Evolutionary conservation across 2,113 vertebrate species (phyloP).

Genomic region (Coregonus clupeaformis): DNA sequence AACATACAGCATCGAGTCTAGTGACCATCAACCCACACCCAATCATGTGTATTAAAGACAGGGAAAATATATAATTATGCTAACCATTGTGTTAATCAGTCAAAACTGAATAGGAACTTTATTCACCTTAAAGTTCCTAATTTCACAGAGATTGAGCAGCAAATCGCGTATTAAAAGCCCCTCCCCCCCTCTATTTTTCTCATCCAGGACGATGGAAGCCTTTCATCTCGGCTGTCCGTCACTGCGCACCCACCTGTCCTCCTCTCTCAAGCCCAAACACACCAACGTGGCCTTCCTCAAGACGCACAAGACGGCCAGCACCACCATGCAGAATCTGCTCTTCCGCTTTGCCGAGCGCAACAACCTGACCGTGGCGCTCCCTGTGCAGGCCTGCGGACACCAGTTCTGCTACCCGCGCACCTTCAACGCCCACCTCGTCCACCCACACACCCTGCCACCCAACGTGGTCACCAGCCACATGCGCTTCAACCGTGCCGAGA

Average conservation of each 20-base stretch:
- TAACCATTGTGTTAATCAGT: too few species aligned
- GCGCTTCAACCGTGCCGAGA: conserved; percentile 76
- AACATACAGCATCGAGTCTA: too few species aligned
- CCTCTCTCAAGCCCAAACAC: conserved; percentile 70
- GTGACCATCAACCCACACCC: too few species aligned
- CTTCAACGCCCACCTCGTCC: conserved; percentile 79
- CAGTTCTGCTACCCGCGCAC: conserved; percentile 86
- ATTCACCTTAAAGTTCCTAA: too few species aligned
- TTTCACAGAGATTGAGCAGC: too few species aligned
- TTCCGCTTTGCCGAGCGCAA: conserved; percentile 86
- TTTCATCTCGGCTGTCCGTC: conserved; percentile 65
- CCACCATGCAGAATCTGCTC: conserved; percentile 86
- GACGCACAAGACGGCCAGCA: conserved; percentile 88
- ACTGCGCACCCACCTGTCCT: conserved; percentile 31
- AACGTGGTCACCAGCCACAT: conserved; percentile 82
- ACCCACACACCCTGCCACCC: conserved; percentile 77
- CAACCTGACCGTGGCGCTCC: conserved; percentile 83
- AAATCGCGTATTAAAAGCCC: not conserved
- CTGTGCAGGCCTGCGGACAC: conserved; percentile 76
- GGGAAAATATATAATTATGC: too few species aligned
- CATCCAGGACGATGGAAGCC: conserved; percentile 72
- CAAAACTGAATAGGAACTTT: too few species aligned
- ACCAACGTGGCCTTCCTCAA: conserved; percentile 84
- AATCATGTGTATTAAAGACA: too few species aligned
- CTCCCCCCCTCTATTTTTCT: not conserved